Percentiles rank a stretch among this genome's conserved stretches.
Conservation (phyloP, 2,888 invertebrate species). For the Dryocosmus kuriphilus region DNA sequence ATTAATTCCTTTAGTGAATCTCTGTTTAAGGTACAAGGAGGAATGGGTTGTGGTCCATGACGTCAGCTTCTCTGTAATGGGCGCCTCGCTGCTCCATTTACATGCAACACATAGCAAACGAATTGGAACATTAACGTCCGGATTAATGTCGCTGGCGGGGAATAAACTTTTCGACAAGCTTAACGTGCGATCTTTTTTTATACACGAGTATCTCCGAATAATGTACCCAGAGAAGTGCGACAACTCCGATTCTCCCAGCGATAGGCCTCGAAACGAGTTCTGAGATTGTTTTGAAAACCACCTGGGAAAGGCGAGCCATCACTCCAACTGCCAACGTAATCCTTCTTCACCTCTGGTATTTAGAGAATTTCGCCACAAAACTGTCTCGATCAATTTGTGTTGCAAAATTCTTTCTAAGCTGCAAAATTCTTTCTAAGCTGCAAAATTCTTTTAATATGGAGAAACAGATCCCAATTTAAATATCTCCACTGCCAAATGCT, state of each 20-base stretch:
- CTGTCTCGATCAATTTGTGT: not conserved
- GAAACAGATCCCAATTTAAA: not conserved
- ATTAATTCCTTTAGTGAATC: constrained; percentile 10
- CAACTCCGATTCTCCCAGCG: not conserved
- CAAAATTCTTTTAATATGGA: not conserved
- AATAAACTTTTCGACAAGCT: constrained; percentile 53
- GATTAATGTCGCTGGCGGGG: constrained; percentile 39
- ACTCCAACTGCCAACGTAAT: constrained; percentile 11
- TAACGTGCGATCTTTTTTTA: constrained; percentile 2
- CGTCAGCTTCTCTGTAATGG: constrained; percentile 15
- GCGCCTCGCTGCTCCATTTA: constrained; percentile 34
- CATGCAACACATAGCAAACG: constrained; percentile 29
- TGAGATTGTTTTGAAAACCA: constrained; percentile 6
- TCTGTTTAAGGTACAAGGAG: constrained; percentile 15
- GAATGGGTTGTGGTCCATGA: constrained; percentile 18
- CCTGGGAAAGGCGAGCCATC: not conserved
- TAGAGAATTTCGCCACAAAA: not conserved
- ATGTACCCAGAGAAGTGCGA: constrained; percentile 2
- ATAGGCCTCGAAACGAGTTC: not conserved
- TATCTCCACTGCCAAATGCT: constrained; percentile 15
- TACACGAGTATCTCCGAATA: not conserved
- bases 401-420: not conserved
- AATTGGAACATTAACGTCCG: constrained; percentile 45
- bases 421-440: not conserved
- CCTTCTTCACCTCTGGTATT: not conserved